Base-by-base conservation (phyloP, 2,797 vertebrate species). In the Protosalanx chinensis region DNA sequence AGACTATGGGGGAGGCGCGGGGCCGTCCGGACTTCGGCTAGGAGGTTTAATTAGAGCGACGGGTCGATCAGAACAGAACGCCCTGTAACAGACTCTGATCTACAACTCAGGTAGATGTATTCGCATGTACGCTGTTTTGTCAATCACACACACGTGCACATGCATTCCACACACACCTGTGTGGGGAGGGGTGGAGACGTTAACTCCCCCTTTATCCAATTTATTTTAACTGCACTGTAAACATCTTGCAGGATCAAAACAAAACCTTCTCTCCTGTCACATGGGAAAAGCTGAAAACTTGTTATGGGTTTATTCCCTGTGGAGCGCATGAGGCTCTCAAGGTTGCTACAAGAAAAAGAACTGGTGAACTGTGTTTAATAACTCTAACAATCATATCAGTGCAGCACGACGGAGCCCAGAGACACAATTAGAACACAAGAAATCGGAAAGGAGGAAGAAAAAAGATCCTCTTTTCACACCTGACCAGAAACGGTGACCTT, bases 1-100 rank as follows among this genome's bases (percentile, higher is more conserved):
- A 88, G 86, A 88, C 89, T 84, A 81, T 66, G 82, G 82, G 51
- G 79, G 71, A 78, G 83, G 79, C 64, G 80, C 86, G 83, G 76
- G 72, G 65, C 82, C 79, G 75, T 84, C 80, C 78, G 84, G 85
- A 83, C 70, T 29, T 1, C 68, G 23, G 83, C 84, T 77, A 79
- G 10, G 68, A 76, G 82, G 58, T 72, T 83, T 85, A 86, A 90
- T 90, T 88, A 84, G 73, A 75, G 75, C 49, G 1, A 8, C 60
- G 2, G 74, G 83, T 83, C 78, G 82, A 88, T 85, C 86, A 85
- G 81, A 77, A 56, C 76, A 69, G 74, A 75, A 84, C 62, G 84
- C 79, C 81, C 76, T 37, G 35, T 60, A 76, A 75, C 68, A 41
- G 18, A 79, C 64, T 5, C 66, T 75, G 83, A 81, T 78, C 83